Conservation (phyloP, 2,888 invertebrate species). For the Nemoura dubitans region DNA sequence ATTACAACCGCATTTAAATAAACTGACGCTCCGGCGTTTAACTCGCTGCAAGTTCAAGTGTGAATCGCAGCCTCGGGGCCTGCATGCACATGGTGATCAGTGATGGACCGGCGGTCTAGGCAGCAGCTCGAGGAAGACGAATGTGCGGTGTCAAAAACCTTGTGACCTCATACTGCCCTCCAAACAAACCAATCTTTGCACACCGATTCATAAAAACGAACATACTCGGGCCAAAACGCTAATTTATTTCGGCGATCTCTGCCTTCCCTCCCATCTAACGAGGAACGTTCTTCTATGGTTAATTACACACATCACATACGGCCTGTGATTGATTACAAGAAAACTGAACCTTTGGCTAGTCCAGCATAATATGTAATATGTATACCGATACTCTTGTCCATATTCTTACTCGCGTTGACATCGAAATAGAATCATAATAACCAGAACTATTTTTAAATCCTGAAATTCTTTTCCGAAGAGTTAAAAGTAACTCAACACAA, state of each 20-base stretch:
- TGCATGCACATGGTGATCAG: neutral
- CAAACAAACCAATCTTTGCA: neutral
- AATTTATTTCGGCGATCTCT: neutral
- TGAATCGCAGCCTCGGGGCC: neutral
- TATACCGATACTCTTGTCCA: neutral
- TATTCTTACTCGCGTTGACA: neutral
- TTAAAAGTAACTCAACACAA: neutral
- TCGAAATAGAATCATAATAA: neutral
- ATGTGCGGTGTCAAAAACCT: constrained; percentile 1
- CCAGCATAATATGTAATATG: neutral
- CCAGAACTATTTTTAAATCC: neutral
- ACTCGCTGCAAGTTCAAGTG: neutral
- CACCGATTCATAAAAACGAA: neutral
- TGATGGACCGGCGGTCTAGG: neutral
- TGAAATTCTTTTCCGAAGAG: neutral
- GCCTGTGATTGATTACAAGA: neutral
- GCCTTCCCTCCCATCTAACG: neutral
- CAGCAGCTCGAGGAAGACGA: neutral
- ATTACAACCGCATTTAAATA: neutral
- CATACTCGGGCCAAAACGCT: neutral
- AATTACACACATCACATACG: neutral
- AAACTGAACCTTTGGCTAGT: neutral
- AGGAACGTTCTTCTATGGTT: neutral
- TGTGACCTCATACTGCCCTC: neutral
- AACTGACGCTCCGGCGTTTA: neutral